Percentiles rank a stretch among this genome's conserved stretches.
phyloP scores from a whole-genome alignment of 2,888 invertebrate genomes.

The Bombyx huttoni region DNA sequence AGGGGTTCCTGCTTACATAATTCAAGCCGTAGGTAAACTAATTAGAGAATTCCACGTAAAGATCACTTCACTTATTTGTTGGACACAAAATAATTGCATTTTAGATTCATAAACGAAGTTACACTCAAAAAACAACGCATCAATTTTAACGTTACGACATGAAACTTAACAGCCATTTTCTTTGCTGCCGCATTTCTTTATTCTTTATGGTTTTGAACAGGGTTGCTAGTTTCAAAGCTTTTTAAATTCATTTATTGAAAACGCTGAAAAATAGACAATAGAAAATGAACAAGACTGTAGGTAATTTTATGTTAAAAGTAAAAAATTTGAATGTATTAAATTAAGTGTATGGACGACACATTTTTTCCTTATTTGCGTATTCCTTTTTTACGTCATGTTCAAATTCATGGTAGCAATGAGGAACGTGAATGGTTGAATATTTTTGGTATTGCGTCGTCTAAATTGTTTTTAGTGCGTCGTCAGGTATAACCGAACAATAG shows the following conservation, averaged over 20 bases:
- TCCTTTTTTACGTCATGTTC: too few species aligned
- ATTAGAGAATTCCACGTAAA: slow-evolving; percentile 21
- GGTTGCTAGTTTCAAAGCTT: slow-evolving; percentile 1
- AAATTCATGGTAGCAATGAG: too few species aligned
- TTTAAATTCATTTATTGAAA: not conserved
- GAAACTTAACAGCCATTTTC: slow-evolving; percentile 56
- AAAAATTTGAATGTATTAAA: too few species aligned
- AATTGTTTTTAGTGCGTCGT: too few species aligned
- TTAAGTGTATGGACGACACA: too few species aligned
- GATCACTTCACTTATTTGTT: slow-evolving; percentile 31
- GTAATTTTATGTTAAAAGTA: too few species aligned
- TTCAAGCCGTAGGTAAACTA: slow-evolving; percentile 26
- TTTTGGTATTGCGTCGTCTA: too few species aligned
- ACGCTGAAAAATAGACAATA: not conserved
- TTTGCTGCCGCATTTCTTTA: slow-evolving; percentile 11
- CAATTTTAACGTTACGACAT: slow-evolving; percentile 34
- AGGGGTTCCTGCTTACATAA: slow-evolving; percentile 59
- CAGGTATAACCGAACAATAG: too few species aligned
- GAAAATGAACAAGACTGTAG: too few species aligned
- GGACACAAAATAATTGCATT: slow-evolving; percentile 35
- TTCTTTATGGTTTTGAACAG: not conserved
- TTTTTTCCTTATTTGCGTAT: too few species aligned
- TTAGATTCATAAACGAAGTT: slow-evolving; percentile 21
- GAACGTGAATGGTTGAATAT: too few species aligned
- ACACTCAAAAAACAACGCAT: slow-evolving; percentile 34